Conservation (phyloP, 2,797 vertebrate genomes). For the Gephyroberyx darwinii region DNA sequence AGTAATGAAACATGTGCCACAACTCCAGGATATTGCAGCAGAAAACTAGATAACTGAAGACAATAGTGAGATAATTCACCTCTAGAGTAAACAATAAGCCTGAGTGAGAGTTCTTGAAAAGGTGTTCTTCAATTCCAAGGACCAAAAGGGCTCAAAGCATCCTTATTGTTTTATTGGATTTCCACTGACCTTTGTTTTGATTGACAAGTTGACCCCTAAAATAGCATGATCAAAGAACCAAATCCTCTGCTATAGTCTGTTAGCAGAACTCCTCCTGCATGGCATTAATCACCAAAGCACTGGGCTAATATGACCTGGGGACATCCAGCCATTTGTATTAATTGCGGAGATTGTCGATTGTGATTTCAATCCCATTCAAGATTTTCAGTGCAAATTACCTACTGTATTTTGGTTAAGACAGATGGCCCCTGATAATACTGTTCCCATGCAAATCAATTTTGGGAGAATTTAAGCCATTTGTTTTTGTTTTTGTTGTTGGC, state of each 20-base stretch:
- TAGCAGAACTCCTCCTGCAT: not conserved
- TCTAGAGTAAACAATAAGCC: not conserved
- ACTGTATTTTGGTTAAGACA: no score
- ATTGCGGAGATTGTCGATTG: no score
- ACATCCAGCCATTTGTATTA: no score
- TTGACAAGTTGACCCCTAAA: slow-evolving; percentile 20
- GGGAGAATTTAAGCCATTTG: no score
- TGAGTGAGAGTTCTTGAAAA: not conserved
- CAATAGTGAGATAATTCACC: not conserved
- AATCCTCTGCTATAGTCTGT: not conserved
- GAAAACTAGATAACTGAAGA: not conserved
- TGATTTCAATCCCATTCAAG: no score
- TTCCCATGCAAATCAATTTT: no score
- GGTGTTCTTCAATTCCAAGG: slow-evolving; percentile 12
- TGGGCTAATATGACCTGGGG: no score
- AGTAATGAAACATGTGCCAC: slow-evolving; percentile 1
- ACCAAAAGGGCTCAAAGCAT: slow-evolving; percentile 24
- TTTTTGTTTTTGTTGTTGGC: no score
- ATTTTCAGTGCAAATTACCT: no score
- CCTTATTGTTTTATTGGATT: slow-evolving; percentile 38
- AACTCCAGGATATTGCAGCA: not conserved
- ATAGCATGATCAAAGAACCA: slow-evolving; percentile 4
- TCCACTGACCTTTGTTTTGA: slow-evolving; percentile 44
- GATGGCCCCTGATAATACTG: no score
- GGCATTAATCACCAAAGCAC: not conserved